Base-by-base conservation (phyloP, 2,797 vertebrate species). In the Hephaestus fuliginosus region DNA sequence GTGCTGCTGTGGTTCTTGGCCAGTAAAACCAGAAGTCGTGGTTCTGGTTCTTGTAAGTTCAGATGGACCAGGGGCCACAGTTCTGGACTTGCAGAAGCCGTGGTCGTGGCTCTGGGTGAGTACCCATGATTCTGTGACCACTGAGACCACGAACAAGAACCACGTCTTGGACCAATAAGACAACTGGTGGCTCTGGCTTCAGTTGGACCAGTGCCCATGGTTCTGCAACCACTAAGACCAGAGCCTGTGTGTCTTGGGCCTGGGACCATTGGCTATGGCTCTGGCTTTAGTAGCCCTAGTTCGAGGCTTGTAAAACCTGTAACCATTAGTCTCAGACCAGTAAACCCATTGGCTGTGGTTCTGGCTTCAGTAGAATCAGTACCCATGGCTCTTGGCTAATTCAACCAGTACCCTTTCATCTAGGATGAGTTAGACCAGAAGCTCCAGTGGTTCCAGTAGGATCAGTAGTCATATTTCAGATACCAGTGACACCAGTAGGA, bases 1-100 rank as follows among this genome's bases (percentile, higher is more conserved):
- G 89, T 91, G 92, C 90, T 90, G 89, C 87, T 86, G 83, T 83
- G 88, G 78, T 79, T 86, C 64, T 83, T n/a, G 33, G 64, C 76
- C 72, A 72, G 64, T 55, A 55, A n/a, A 77, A 67, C 70, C 79
- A 76, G 46, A 75, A 22, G 46, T 39, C 52, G 61, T 20, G 22
- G 69, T 70, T 80, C 43, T 76, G 70, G 70, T 69, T 84, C 70
- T 82, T 62, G 58, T 75, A 65, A 85, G 69, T 69, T 68, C 56
- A 81, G 56, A 57, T 25, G 77, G 69, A 36, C 70, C 64, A 67
- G 58, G 46, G 74, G 64, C 71, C 76, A 69, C 15, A 53, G 56
- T 28, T 82, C 66, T 78, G 70, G 65, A 74, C 56, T 62, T 3
- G 0, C 17, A 67, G 43, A 76, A 79, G 51, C 73, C 64, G 17